These are phyloP conservation scores for Bubo blakistoni DNA, from an alignment of 2,113 vertebrate genomes.

Conservation along the genomic window DNA sequence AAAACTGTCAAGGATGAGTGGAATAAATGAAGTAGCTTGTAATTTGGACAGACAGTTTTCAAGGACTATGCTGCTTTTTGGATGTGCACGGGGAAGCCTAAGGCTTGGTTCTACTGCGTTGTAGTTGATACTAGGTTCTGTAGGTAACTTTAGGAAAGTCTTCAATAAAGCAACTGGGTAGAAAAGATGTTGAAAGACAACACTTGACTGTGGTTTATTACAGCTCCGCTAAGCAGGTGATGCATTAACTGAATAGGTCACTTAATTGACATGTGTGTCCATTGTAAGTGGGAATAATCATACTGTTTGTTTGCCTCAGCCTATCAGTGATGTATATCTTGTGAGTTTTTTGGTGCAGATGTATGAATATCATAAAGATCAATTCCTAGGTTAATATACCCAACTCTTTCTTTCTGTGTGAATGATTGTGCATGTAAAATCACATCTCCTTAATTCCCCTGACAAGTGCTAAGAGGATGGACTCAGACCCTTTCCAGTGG, in stretches of 20 bases:
- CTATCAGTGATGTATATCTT: accelerated
- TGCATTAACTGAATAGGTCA: background rate
- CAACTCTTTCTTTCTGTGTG: background rate
- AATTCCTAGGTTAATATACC: background rate
- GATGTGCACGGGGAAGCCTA: background rate
- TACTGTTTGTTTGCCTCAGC: background rate
- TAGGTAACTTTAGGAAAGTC: background rate
- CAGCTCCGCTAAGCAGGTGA: background rate
- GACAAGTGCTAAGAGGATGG: background rate
- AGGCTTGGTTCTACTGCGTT: background rate
- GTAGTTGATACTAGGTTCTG: background rate
- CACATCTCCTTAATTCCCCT: background rate
- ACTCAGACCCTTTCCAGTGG: background rate
- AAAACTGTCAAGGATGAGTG: background rate
- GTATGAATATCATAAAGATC: background rate
- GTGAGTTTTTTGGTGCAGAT: background rate
- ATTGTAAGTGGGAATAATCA: background rate
- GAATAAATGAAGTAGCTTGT: background rate
- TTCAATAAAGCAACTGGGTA: background rate
- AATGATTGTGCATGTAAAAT: background rate
- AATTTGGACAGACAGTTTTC: background rate
- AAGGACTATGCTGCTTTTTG: background rate
- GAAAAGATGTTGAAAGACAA: background rate
- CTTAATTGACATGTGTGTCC: background rate
- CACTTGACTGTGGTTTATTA: background rate